phyloP scores from a whole-genome alignment of 1,140 invertebrate genomes.

The Drosophila littoralis region DNA sequence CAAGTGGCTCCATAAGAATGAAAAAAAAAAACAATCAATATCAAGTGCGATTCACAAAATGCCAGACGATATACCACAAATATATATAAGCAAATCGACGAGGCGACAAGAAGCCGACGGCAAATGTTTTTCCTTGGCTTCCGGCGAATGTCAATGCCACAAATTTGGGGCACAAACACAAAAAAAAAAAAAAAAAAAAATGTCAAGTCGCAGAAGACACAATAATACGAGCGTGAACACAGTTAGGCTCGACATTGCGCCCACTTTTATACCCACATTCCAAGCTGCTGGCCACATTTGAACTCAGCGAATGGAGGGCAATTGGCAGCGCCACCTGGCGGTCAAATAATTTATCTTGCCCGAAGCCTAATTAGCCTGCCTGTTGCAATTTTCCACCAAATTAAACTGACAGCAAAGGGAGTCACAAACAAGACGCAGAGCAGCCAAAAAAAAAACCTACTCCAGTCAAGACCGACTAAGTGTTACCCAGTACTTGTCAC shows the following conservation, averaged over 20 bases:
- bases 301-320: slow-evolving; percentile 32
- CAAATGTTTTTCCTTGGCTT: slow-evolving; percentile 78
- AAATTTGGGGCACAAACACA: slow-evolving; percentile 63
- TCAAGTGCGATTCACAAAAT: slow-evolving; percentile 40
- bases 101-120: slow-evolving; percentile 69
- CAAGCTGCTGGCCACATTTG: slow-evolving; percentile 18
- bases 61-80: slow-evolving; percentile 40
- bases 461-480: no score
- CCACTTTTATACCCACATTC: neutral
- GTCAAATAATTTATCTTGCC: slow-evolving; percentile 65
- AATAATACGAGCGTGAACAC: slow-evolving; percentile 37
- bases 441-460: neutral
- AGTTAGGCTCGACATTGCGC: neutral
- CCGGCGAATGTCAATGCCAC: slow-evolving; percentile 79
- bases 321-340: slow-evolving; percentile 54
- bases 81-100: slow-evolving; percentile 10
- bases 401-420: slow-evolving; percentile 60
- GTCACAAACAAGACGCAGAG: slow-evolving; percentile 13
- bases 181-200: slow-evolving; percentile 20
- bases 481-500: no score
- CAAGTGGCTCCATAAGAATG: neutral
- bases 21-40: slow-evolving; percentile 25
- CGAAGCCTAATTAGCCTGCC: slow-evolving; percentile 66
- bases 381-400: slow-evolving; percentile 71
- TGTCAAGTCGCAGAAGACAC: slow-evolving; percentile 37